Percentiles rank a stretch among this genome's conserved stretches.
phyloP scores from a whole-genome alignment of 2,797 vertebrate species.

The Molothrus ater region DNA sequence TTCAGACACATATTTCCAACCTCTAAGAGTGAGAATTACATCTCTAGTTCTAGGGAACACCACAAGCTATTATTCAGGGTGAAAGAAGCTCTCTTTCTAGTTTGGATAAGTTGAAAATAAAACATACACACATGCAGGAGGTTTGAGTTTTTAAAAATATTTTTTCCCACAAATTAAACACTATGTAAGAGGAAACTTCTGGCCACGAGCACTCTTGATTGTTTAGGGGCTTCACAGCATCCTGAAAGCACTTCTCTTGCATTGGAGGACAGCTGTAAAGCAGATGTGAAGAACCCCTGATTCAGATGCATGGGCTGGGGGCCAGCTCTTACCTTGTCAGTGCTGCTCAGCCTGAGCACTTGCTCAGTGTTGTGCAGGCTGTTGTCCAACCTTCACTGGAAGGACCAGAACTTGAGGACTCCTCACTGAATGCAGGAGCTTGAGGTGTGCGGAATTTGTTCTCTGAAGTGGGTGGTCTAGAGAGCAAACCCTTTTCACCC shows the following conservation, averaged over 20 bases:
- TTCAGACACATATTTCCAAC: neutral
- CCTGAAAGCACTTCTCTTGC: neutral
- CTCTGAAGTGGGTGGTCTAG: neutral
- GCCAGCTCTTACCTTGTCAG: neutral
- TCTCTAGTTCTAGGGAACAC: neutral
- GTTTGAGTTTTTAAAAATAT: neutral
- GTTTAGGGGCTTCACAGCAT: neutral
- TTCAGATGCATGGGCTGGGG: neutral
- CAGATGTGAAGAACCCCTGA: neutral
- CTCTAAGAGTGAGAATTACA: neutral
- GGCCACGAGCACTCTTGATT: neutral
- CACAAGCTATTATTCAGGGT: neutral
- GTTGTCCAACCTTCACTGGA: neutral
- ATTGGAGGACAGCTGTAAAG: neutral
- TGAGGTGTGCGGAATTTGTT: rapidly evolving
- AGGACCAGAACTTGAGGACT: neutral
- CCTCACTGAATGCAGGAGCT: neutral
- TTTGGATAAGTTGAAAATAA: neutral
- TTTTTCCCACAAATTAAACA: neutral
- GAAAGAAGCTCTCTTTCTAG: neutral
- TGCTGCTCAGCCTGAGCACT: neutral
- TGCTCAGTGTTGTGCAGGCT: neutral
- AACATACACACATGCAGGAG: neutral
- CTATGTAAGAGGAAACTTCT: neutral
- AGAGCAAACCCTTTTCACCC: neutral